Percentiles rank a stretch among this genome's conserved stretches.
phyloP scores from a whole-genome alignment of 2,113 vertebrate species.

The Pelodiscus sinensis region DNA sequence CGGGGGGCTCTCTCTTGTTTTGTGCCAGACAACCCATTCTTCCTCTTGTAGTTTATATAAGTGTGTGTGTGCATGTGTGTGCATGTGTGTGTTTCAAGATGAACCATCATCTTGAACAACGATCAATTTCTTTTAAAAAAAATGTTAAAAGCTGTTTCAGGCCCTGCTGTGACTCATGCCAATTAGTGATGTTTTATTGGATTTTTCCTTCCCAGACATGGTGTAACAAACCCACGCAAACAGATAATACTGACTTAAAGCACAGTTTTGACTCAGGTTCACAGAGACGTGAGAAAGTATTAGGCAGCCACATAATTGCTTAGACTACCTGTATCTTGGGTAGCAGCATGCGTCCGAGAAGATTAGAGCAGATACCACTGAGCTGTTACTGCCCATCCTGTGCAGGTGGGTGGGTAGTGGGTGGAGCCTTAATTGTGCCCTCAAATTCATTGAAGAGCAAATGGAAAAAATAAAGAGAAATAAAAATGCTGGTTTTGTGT shows the following conservation, averaged over 20 bases:
- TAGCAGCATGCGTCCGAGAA: neutral
- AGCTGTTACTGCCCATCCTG: neutral
- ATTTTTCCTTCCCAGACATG: neutral
- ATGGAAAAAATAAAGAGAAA: neutral
- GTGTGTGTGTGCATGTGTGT: neutral
- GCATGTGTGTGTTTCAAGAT: neutral
- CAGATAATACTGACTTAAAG: neutral
- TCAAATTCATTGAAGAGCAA: neutral
- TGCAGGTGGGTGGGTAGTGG: neutral
- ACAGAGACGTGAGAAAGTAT: neutral
- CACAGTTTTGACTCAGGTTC: neutral
- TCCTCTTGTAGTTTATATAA: neutral
- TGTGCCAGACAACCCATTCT: neutral
- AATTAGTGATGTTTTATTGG: neutral
- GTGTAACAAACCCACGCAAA: neutral
- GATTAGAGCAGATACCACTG: neutral
- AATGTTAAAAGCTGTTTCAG: neutral
- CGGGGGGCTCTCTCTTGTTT: neutral
- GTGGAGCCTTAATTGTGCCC: neutral
- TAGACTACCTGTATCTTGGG: neutral
- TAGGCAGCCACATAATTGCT: neutral
- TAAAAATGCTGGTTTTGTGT: neutral
- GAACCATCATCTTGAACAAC: neutral
- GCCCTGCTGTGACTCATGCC: neutral
- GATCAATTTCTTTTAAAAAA: neutral